phyloP scores from a whole-genome alignment of 1,140 invertebrate genomes.

The Chrysomallon squamiferum region DNA sequence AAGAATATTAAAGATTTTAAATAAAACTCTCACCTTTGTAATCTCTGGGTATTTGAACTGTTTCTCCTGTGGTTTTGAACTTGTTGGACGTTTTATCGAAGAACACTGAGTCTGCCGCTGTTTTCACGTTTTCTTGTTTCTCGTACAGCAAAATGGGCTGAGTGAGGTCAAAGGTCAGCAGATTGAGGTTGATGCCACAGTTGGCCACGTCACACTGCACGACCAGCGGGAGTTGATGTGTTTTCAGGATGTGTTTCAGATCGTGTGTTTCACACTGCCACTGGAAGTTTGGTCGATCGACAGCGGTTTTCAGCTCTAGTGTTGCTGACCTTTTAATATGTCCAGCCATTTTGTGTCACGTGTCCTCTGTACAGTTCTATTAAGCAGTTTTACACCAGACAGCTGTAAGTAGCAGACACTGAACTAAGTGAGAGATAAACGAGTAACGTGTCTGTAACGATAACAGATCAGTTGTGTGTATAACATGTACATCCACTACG shows the following conservation, averaged over 20 bases:
- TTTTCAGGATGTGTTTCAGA: not conserved
- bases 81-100: too few species aligned
- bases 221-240: not conserved
- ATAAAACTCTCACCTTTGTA: not conserved
- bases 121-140: not conserved
- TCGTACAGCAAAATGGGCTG: not conserved
- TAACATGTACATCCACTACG: too few species aligned
- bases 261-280: not conserved
- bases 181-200: not conserved
- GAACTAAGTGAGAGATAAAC: too few species aligned
- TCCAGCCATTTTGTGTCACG: too few species aligned
- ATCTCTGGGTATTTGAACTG: not conserved
- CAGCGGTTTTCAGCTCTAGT: not conserved
- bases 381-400: too few species aligned
- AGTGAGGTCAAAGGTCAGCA: not conserved
- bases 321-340: too few species aligned
- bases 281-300: not conserved
- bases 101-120: not conserved
- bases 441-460: too few species aligned
- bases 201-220: not conserved
- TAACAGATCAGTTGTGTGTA: too few species aligned
- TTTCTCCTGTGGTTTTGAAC: not conserved
- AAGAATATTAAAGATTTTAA: too few species aligned
- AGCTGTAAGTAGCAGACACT: too few species aligned
- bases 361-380: too few species aligned